Conservation (phyloP, 2,113 vertebrate genomes). For the Sinocyclocheilus grahami region DNA sequence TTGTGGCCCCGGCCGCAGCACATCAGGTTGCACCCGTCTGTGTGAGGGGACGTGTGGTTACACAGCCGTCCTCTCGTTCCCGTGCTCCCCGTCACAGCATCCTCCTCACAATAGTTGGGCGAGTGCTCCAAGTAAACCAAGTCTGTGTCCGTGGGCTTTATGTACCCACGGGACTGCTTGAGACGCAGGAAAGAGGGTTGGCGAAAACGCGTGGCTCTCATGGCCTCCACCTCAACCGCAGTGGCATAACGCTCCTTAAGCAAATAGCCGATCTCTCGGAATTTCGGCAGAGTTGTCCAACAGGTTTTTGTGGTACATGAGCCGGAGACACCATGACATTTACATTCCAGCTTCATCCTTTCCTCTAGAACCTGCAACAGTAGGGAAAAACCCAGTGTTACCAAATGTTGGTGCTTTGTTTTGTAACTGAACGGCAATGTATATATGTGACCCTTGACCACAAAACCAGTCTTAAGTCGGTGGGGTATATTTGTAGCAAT, state of each 20-base stretch:
- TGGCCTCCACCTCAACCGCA: conserved; percentile 92
- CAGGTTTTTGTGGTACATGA: conserved; percentile 99
- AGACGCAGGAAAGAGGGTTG: conserved; percentile 95
- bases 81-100: conserved; percentile 79
- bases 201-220: conserved; percentile 89
- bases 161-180: conserved; percentile 92
- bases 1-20: conserved; percentile 96
- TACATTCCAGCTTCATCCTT: conserved; percentile 96
- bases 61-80: no score
- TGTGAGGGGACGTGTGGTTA: no score
- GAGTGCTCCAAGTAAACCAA: conserved; percentile 96
- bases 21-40: conserved; percentile 86
- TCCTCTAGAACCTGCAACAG: conserved; percentile 86
- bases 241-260: conserved; percentile 94
- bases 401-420: no score
- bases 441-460: no score
- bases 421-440: no score
- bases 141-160: conserved; percentile 95
- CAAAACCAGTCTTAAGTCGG: no score
- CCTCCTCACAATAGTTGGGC: conserved; percentile 98
- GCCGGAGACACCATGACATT: conserved; percentile 97
- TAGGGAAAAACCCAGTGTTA: conserved; percentile 36
- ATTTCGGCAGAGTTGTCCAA: conserved; percentile 96
- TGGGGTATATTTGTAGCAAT: no score
- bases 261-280: conserved; percentile 93